A percentile compares a stretch with the other conserved stretches of the same genome.
phyloP scores from a whole-genome alignment of 2,113 vertebrate genomes.

The Poecile atricapillus region DNA sequence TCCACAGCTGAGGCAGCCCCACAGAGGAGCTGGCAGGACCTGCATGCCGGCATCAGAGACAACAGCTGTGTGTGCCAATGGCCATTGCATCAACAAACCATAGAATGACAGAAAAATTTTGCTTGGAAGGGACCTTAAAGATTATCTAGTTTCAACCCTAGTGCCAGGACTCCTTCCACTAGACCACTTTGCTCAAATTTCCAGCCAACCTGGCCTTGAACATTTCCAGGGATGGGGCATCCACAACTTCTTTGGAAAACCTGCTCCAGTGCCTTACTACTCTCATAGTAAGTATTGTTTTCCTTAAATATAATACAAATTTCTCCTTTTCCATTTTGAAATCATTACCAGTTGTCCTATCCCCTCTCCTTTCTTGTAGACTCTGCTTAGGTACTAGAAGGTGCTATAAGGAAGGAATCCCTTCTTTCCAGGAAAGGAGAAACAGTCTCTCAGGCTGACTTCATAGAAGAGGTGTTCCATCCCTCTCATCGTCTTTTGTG shows the following conservation, averaged over 20 bases:
- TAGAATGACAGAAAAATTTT: background rate
- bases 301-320: background rate
- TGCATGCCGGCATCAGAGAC: background rate
- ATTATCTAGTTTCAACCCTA: background rate
- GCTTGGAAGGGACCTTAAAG: background rate
- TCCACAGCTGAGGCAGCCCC: background rate
- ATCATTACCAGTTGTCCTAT: background rate
- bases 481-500: too few species aligned
- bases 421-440: background rate
- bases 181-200: background rate
- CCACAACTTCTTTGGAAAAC: background rate
- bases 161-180: background rate
- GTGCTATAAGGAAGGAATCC: background rate
- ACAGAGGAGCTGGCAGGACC: background rate
- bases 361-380: background rate
- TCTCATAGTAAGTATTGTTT: background rate
- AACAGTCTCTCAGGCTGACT: background rate
- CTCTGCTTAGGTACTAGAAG: background rate
- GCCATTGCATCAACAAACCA: background rate
- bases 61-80: background rate
- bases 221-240: background rate
- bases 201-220: background rate
- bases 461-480: background rate
- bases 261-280: background rate
- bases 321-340: background rate